Evolutionary conservation across 2,888 invertebrate species (phyloP), one percentile per base, ranked within the genome.

Genomic region (Acrobasis repandana): DNA sequence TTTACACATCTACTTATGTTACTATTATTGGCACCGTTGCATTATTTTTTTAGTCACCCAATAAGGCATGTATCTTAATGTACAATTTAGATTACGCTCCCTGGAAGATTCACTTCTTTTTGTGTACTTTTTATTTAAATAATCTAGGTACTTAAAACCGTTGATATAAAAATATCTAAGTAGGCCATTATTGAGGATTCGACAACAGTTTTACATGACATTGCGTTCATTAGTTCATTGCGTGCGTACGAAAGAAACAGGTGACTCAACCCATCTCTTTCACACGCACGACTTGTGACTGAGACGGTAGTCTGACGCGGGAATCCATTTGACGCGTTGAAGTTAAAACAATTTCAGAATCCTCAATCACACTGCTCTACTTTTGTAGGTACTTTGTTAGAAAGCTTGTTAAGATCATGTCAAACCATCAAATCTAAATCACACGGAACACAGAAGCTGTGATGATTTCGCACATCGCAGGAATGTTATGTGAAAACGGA

Each of bases 1-100:
- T 77, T 80, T 65, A 70, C 67, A 66, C 72, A 14, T 43, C 43
- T 51, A 71, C 69, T 68, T 71, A 73, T 63, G 20, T 50, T 33
- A 62, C 62, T 63, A 72, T 69, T 75, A 79, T 83, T 85, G 83
- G 83, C 85, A 86, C 82, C 72, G 68, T 71, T 62, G 56, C 49
- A 63, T 61, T 66, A 48, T 33, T 20, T 58, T n/a, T 57, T 64
- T 73, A 73, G 70, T 70, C 74, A 75, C 69, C 61, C 61, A 60
- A 70, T 64, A 78, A 82, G 82, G 80, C 83, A 82, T 77, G 20
- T 54, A 57, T 52, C 54, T 54, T 38, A 54, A 14, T 52, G 20
- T 52, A 54, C 38, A 11, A 54, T 54, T 54, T 38, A 16, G 36
- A 54, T 18, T 38, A 52, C 15, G 34, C 16, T 36, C 11, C 36